These are phyloP conservation scores for Acanthurus tractus DNA, from an alignment of 2,797 vertebrate species.

Conservation along the genomic window DNA sequence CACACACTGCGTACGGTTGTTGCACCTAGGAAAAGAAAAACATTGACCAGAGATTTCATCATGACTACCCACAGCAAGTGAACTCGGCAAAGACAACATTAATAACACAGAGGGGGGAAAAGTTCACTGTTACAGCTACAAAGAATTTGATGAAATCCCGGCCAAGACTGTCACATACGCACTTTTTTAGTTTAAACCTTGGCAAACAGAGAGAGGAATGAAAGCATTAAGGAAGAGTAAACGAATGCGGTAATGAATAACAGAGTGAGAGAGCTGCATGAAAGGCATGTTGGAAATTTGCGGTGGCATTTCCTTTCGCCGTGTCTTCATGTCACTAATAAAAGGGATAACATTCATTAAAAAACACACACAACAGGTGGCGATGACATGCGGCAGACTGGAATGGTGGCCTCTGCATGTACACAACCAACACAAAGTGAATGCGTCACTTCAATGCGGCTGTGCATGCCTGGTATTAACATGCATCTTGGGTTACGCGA, in stretches of 20 bases:
- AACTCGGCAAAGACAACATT: slow-evolving; percentile 70
- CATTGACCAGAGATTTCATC: slow-evolving; percentile 81
- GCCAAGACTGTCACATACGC: slow-evolving; percentile 66
- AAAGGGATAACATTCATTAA: slow-evolving; percentile 80
- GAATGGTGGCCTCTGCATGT: slow-evolving; percentile 60
- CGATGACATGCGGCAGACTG: slow-evolving; percentile 57
- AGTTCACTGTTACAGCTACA: slow-evolving; percentile 66
- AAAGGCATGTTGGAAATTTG: slow-evolving; percentile 71
- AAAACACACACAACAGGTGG: slow-evolving; percentile 73
- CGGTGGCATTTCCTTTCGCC: slow-evolving; percentile 65
- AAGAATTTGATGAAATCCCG: slow-evolving; percentile 65
- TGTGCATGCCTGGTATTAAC: too few species aligned
- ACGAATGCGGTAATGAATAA: slow-evolving; percentile 55
- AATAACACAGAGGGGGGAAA: slow-evolving; percentile 52
- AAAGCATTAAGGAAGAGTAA: slow-evolving; percentile 68
- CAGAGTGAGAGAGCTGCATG: slow-evolving; percentile 54
- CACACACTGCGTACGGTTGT: slow-evolving; percentile 99
- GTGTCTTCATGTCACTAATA: slow-evolving; percentile 72
- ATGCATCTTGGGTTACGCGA: too few species aligned
- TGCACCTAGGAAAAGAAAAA: slow-evolving; percentile 91
- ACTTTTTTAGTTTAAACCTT: slow-evolving; percentile 68
- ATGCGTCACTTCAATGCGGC: slow-evolving; percentile 8
- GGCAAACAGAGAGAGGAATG: slow-evolving; percentile 70
- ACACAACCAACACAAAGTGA: slow-evolving; percentile 36
- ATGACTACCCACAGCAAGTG: slow-evolving; percentile 73